Evolutionary conservation across 1,140 invertebrate genomes (phyloP).

Genomic region (Dinoponera quadriceps): DNA sequence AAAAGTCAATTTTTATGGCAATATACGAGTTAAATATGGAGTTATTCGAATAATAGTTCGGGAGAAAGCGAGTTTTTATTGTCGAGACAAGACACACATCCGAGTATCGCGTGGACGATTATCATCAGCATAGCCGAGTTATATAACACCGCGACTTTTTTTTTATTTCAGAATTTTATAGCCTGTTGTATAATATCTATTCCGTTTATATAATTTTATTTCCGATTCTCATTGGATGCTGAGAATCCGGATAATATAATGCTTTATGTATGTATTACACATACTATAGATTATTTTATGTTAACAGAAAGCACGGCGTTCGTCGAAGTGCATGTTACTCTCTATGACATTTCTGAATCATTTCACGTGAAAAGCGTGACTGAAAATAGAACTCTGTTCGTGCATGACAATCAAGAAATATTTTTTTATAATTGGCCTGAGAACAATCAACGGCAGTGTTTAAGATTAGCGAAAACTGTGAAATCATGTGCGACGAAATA

Average conservation of each 20-base stretch:
- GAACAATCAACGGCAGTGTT: slow-evolving; percentile 44
- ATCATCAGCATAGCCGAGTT: background rate
- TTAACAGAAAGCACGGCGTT: slow-evolving; percentile 33
- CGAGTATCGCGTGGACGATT: slow-evolving; percentile 8
- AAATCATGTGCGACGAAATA: slow-evolving; percentile 12
- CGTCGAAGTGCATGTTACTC: slow-evolving; percentile 11
- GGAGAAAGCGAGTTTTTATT: slow-evolving; percentile 34
- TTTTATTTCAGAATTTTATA: slow-evolving; percentile 50
- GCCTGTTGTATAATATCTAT: slow-evolving; percentile 26
- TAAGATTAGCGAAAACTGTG: slow-evolving; percentile 52
- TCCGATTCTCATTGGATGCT: background rate
- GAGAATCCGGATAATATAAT: slow-evolving; percentile 10
- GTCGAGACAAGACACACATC: slow-evolving; percentile 30
- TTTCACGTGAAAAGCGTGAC: slow-evolving; percentile 59
- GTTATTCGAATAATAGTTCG: slow-evolving; percentile 27
- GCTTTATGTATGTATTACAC: background rate
- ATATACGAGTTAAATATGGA: slow-evolving; percentile 44
- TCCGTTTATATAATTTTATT: slow-evolving; percentile 48
- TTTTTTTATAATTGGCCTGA: slow-evolving; percentile 69
- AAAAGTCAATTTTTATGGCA: slow-evolving; percentile 54
- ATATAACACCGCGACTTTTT: slow-evolving; percentile 22
- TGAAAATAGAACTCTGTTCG: slow-evolving; percentile 47
- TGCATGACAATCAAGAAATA: slow-evolving; percentile 56
- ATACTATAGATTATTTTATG: background rate
- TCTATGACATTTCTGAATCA: slow-evolving; percentile 48